Conservation (phyloP, 1,140 invertebrate species). For the Cydia strobilella region DNA sequence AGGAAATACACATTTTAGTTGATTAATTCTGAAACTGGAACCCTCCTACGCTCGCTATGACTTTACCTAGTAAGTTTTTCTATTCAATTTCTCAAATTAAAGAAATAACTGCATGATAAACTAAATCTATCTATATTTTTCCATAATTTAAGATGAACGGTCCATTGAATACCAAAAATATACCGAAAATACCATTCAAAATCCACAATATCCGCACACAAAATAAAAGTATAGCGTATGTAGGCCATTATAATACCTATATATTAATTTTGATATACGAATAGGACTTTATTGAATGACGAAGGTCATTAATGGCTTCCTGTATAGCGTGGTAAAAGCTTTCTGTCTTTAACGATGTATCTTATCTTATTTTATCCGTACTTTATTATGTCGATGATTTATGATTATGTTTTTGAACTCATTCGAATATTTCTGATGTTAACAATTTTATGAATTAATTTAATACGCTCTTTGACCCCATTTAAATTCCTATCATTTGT, state of each 20-base stretch:
- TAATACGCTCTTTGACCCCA: neutral
- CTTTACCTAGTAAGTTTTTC: too few species aligned
- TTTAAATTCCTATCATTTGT: neutral
- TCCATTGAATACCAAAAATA: too few species aligned
- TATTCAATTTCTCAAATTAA: too few species aligned
- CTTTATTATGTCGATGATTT: neutral
- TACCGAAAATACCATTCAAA: too few species aligned
- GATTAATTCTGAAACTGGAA: too few species aligned
- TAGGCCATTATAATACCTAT: neutral
- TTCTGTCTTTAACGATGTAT: neutral
- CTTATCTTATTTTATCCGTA: neutral
- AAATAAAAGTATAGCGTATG: neutral
- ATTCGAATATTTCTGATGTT: neutral
- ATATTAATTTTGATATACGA: conserved; percentile 1
- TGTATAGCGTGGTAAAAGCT: neutral
- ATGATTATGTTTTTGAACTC: conserved; percentile 4
- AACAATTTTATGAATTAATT: neutral
- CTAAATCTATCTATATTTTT: too few species aligned
- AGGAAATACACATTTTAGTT: too few species aligned
- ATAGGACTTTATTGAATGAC: neutral
- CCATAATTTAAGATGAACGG: too few species aligned
- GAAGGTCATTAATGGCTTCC: neutral
- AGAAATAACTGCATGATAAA: too few species aligned
- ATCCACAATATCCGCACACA: too few species aligned
- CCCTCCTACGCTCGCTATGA: too few species aligned